phyloP scores from a whole-genome alignment of 1,140 invertebrate genomes.

The Leptinotarsa texana region DNA sequence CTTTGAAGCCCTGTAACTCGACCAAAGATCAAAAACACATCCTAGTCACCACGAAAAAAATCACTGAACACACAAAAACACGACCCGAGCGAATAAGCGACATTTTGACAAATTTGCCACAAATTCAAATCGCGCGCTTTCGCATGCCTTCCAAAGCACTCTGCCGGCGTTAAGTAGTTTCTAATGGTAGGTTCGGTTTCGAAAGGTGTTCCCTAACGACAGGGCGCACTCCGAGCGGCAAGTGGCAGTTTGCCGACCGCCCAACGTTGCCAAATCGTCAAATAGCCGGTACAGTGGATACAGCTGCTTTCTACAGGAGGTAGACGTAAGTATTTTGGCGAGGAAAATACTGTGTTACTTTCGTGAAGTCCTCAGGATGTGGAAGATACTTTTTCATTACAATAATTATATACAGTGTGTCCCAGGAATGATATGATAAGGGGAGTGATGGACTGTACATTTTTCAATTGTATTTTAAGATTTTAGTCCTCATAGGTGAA shows the following conservation, averaged over 20 bases:
- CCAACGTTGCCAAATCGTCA: background rate
- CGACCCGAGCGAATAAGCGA: background rate
- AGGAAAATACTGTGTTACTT: no score
- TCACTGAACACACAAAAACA: background rate
- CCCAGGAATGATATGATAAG: no score
- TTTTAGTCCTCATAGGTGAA: no score
- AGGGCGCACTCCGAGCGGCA: background rate
- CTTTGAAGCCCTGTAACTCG: background rate
- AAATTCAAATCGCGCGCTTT: background rate
- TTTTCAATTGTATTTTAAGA: no score
- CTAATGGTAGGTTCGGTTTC: constrained; percentile 5
- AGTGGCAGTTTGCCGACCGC: constrained; percentile 10
- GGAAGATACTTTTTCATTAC: no score
- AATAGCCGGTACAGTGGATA: no score
- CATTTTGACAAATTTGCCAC: background rate
- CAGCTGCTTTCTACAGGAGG: no score
- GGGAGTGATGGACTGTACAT: no score
- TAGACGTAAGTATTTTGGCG: no score
- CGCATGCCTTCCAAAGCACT: background rate
- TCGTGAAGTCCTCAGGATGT: no score
- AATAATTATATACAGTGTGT: no score
- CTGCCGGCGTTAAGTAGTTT: background rate
- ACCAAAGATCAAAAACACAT: background rate
- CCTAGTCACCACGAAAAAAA: background rate
- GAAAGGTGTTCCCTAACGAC: background rate